Evolutionary conservation across 92 coral and sea anemone genomes (phyloP).

Genomic region (Blastomussa wellsi): DNA sequence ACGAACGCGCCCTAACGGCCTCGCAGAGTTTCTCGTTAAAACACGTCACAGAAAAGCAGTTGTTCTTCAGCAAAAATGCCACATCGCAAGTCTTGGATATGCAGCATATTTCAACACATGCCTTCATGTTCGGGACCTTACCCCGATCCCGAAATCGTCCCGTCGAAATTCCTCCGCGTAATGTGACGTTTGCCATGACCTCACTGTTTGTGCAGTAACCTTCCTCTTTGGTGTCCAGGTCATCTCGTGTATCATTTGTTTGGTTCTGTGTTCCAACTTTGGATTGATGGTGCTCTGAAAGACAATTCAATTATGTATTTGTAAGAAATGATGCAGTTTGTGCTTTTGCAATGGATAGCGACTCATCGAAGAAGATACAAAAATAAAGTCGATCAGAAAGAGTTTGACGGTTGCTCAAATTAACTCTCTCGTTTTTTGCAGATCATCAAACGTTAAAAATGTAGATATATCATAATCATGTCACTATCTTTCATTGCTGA

Average conservation of each 20-base stretch:
- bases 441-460: too few species aligned
- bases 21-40: conserved; percentile 79
- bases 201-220: conserved; percentile 93
- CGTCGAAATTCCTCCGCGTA: conserved; percentile 88
- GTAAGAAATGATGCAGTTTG: neutral
- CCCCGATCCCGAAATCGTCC: conserved; percentile 96
- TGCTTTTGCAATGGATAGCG: too few species aligned
- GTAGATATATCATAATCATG: too few species aligned
- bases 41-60: conserved; percentile 91
- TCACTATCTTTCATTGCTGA: too few species aligned
- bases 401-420: neutral
- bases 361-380: too few species aligned
- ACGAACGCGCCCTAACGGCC: conserved; percentile 82
- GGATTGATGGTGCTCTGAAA: conserved; percentile 7
- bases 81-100: conserved; percentile 86
- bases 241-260: neutral
- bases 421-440: too few species aligned
- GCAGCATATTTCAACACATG: conserved; percentile 95
- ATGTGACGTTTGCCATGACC: conserved; percentile 84
- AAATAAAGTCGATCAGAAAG: too few species aligned
- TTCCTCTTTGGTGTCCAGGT: conserved; percentile 35
- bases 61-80: conserved; percentile 80
- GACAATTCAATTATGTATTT: neutral
- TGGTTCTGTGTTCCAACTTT: neutral
- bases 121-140: conserved; percentile 67